phyloP scores from a whole-genome alignment of 2,797 vertebrate species.

The Eulemur mongoz region DNA sequence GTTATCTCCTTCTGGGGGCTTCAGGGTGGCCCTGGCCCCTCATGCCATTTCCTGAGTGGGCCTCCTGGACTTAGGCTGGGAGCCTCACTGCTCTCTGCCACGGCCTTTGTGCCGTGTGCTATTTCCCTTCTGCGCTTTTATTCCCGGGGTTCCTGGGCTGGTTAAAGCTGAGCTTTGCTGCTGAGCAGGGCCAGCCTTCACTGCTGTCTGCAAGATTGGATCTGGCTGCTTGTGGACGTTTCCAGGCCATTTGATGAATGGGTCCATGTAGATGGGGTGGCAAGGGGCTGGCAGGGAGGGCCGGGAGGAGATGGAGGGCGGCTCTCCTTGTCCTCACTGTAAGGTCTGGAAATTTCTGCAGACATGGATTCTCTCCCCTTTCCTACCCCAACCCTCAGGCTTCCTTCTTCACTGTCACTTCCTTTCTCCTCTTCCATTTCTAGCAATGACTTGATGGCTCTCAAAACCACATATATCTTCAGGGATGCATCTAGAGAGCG shows the following conservation, averaged over 20 bases:
- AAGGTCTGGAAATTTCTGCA: slow-evolving; percentile 12
- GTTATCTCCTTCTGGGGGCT: accelerated
- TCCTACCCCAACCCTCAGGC: neutral
- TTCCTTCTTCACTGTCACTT: neutral
- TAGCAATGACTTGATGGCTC: neutral
- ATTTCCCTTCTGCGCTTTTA: neutral
- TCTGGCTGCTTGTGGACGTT: slow-evolving; percentile 9
- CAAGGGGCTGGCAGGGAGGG: neutral
- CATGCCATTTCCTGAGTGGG: neutral
- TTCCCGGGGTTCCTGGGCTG: neutral
- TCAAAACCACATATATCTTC: neutral
- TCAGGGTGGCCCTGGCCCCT: neutral
- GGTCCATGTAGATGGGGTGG: slow-evolving; percentile 18
- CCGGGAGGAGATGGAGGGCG: neutral
- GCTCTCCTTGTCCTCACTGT: neutral
- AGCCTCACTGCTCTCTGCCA: neutral
- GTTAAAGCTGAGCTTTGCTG: neutral
- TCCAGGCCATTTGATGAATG: slow-evolving; percentile 49
- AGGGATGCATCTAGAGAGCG: neutral
- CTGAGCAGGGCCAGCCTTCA: neutral
- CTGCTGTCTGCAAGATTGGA: neutral
- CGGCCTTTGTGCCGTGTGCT: neutral
- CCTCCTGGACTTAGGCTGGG: neutral
- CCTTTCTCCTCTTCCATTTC: neutral
- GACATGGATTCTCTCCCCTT: neutral